Conservation (phyloP, 2,888 invertebrate genomes). For the Acanthosepion pharaonis region DNA sequence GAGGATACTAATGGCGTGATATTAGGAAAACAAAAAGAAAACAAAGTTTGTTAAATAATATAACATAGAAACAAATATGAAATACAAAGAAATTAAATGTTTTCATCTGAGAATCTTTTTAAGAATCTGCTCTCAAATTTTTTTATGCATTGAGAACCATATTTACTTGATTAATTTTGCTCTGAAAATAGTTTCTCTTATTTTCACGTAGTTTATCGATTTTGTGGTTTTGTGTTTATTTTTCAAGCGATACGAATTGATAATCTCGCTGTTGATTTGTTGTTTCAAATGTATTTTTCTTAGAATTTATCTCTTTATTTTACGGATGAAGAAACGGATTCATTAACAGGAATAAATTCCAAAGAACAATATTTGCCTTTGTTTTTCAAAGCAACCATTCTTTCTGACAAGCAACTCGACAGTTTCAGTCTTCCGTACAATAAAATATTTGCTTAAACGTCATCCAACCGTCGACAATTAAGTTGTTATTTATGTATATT, state of each 20-base stretch:
- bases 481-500: too few relatives aligned
- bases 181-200: background rate
- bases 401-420: too few relatives aligned
- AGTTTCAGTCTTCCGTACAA: background rate
- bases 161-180: background rate
- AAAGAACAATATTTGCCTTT: background rate
- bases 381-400: background rate
- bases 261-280: too few relatives aligned
- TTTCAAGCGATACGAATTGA: too few relatives aligned
- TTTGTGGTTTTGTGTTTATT: background rate
- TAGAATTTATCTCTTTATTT: too few relatives aligned
- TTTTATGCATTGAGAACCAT: background rate
- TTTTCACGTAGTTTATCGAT: background rate
- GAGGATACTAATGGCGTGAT: background rate
- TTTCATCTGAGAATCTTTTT: background rate
- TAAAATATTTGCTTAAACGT: too few relatives aligned
- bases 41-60: background rate
- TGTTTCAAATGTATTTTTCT: too few relatives aligned
- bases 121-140: background rate
- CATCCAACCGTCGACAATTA: too few relatives aligned
- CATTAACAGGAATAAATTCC: background rate
- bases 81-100: background rate
- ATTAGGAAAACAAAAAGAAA: background rate
- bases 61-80: background rate
- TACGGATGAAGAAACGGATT: background rate